Conservation (phyloP, 2,113 vertebrate genomes). For the Dolichallabes microphthalmus region DNA sequence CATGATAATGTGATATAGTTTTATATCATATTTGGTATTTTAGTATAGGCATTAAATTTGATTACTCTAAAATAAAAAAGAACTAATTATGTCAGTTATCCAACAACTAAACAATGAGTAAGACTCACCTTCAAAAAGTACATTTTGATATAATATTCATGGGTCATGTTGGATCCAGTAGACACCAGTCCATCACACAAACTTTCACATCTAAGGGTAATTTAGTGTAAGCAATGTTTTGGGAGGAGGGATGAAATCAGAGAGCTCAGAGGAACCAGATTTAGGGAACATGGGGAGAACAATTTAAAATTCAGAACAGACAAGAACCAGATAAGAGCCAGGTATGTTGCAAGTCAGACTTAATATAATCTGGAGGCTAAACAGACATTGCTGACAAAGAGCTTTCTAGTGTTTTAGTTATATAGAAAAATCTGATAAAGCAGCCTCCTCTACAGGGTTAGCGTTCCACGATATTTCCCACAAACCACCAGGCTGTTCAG, state of each 20-base stretch:
- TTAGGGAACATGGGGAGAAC: background rate
- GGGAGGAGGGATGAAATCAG: background rate
- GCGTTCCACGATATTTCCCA: background rate
- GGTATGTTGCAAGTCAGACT: background rate
- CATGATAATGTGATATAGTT: background rate
- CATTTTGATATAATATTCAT: background rate
- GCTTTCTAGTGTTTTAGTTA: background rate
- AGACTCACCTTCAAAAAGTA: background rate
- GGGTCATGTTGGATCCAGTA: background rate
- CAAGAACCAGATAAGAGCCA: background rate
- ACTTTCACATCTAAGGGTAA: background rate
- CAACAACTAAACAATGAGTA: background rate
- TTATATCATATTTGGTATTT: background rate
- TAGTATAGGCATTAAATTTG: background rate
- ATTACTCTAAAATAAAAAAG: background rate
- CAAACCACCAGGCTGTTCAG: conserved; percentile 1
- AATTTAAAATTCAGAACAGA: background rate
- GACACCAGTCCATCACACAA: background rate
- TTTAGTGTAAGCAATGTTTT: background rate
- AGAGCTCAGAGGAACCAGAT: background rate
- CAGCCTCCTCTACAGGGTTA: background rate
- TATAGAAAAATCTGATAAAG: background rate
- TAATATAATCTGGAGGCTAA: conserved; percentile 7
- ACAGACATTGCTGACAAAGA: background rate
- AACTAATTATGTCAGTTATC: background rate